These are phyloP conservation scores for Volucella inflata DNA, from an alignment of 2,888 invertebrate species.

Conservation along the genomic window DNA sequence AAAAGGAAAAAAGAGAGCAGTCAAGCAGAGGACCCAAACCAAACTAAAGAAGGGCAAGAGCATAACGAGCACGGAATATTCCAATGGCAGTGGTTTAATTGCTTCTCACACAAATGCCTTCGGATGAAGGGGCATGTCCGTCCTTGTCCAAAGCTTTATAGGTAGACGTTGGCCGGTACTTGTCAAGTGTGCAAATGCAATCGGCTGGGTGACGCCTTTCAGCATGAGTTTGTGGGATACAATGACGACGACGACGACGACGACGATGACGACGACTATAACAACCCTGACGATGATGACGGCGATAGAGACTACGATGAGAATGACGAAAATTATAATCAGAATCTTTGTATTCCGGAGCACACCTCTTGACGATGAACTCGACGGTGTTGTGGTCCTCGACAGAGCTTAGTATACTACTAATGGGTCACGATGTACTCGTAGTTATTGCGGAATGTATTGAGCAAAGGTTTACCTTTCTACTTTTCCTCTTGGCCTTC, in stretches of 20 bases:
- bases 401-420: conserved; percentile 56
- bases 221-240: conserved; percentile 49
- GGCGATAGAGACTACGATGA: neutral
- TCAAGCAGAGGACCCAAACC: conserved; percentile 48
- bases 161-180: neutral
- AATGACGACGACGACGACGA: conserved; percentile 27
- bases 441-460: conserved; percentile 72
- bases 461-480: conserved; percentile 54
- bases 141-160: conserved; percentile 30
- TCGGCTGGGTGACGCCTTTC: conserved; percentile 54
- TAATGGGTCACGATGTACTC: conserved; percentile 69
- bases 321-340: conserved; percentile 68
- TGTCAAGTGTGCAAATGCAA: conserved; percentile 70
- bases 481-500: too few species aligned
- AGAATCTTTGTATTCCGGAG: conserved; percentile 69
- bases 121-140: neutral
- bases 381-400: conserved; percentile 43
- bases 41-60: conserved; percentile 36
- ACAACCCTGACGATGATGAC: neutral
- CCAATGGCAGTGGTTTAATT: conserved; percentile 66
- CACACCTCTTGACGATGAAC: conserved; percentile 63
- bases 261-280: conserved; percentile 23
- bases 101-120: conserved; percentile 53
- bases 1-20: conserved; percentile 18
- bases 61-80: conserved; percentile 62